Base-by-base conservation (phyloP, 2,113 vertebrate species). In the Poecile atricapillus region DNA sequence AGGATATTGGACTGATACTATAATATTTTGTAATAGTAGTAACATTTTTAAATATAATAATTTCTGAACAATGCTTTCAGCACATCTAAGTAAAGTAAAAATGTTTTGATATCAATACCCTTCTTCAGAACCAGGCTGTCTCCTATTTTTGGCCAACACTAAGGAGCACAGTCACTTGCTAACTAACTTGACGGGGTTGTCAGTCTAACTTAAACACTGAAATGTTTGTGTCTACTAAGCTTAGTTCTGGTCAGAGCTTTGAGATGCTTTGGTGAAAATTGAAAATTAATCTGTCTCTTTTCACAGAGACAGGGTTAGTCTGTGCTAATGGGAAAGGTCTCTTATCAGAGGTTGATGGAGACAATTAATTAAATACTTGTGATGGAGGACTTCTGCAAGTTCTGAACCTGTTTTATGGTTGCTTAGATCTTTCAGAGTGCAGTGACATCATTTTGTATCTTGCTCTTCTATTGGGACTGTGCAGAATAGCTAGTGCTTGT, bases 191-290 rank as follows among this genome's bases (percentile, higher is more conserved):
- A 90, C 39, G 20, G 39, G 33, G 79, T 28, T 93, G 63, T 80
- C 67, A 68, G 35, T 67, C 91, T 88, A 74, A 78, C 17, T 63
- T 80, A 92, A 90, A 63, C 35, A 81, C 11, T 74, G 76, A 88
- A 90, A 81, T 74, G 23, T 59, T 94, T 93, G 43, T 85, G 70
- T 75, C 63, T 89, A 30, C 55, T 64, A 75, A 41, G 47, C 56
- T 94, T 91, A 81, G 75, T 70, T 94, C 71, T 90, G 90, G 59
- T 59, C 82, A 88, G 33, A 86, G 35, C 35, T 94, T 86, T 93
- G 64, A 92, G 64, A 78, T 81, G 63, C 13, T 95, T 37, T 47
- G 18, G 30, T 59, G 60, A 89, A 92, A 89, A 70, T 1, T 1
- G 2, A 58, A 95, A 92, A 81, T 68, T 12, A 86, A 67, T 52